Evolutionary conservation across 30 jellyfish, hydroid and myxozoan species (phyloP).

Genomic region (Clytia hemisphaerica): DNA sequence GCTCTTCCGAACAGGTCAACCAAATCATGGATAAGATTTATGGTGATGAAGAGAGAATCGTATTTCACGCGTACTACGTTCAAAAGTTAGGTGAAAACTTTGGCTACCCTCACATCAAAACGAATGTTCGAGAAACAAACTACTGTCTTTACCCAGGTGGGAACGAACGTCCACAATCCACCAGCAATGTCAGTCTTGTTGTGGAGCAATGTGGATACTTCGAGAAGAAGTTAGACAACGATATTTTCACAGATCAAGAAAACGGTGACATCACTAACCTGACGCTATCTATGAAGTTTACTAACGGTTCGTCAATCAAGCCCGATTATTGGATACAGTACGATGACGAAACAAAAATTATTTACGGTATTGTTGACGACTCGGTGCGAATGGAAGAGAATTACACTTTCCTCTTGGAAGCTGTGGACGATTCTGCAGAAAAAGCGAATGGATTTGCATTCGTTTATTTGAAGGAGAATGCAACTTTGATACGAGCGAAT

Average conservation of each 20-base stretch:
- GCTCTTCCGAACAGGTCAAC: too few species aligned
- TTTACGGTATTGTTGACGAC: conserved; percentile 24
- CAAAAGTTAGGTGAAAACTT: too few species aligned
- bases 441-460: not conserved
- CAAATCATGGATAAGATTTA: too few species aligned
- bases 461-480: not conserved
- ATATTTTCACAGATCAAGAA: conserved; percentile 6
- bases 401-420: not conserved
- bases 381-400: not conserved
- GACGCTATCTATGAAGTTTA: not conserved
- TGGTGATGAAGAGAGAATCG: too few species aligned
- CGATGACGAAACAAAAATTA: not conserved
- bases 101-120: too few species aligned
- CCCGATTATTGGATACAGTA: conserved; percentile 23
- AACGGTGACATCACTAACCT: conserved; percentile 3
- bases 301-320: not conserved
- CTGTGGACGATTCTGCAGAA: conserved; percentile 3
- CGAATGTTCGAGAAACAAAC: too few species aligned
- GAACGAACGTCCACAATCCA: not conserved
- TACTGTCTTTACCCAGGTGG: too few species aligned
- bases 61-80: too few species aligned
- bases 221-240: not conserved
- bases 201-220: not conserved
- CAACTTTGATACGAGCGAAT: not conserved
- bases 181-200: not conserved